Evolutionary conservation across 2,113 vertebrate species (phyloP).

Genomic region (Acanthochromis polyacanthus): DNA sequence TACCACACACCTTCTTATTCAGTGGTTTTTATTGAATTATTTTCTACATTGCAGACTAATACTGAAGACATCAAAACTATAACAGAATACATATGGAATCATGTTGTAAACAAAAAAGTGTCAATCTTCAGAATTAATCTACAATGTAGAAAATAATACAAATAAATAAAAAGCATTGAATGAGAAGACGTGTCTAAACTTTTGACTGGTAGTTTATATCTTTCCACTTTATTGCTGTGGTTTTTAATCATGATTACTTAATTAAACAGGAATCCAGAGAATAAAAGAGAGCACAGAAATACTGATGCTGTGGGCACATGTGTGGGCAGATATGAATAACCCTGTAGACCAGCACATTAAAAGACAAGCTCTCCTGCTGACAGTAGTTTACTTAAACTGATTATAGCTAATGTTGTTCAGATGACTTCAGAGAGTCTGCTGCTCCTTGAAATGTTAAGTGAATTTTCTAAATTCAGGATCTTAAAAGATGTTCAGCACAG

Average conservation of each 20-base stretch:
- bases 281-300: neutral
- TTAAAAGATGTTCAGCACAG: neutral
- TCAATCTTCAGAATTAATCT: too few relatives aligned
- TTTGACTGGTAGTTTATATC: too few relatives aligned
- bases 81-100: too few relatives aligned
- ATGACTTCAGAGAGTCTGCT: neutral
- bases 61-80: too few relatives aligned
- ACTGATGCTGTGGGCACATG: neutral
- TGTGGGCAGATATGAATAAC: neutral
- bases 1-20: too few relatives aligned
- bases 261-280: neutral
- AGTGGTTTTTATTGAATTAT: too few relatives aligned
- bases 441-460: conserved; percentile 5
- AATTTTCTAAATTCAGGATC: neutral
- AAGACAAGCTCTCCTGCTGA: conserved; percentile 1
- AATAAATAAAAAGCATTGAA: too few relatives aligned
- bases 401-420: conserved; percentile 18
- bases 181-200: too few relatives aligned
- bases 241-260: neutral
- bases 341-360: neutral
- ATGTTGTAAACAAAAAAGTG: too few relatives aligned
- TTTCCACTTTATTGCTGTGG: neutral
- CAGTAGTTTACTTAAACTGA: conserved; percentile 5
- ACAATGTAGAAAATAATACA: too few relatives aligned
- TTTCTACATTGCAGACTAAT: too few relatives aligned